phyloP scores from a whole-genome alignment of 2,888 invertebrate genomes.

The Platycheirus albimanus region DNA sequence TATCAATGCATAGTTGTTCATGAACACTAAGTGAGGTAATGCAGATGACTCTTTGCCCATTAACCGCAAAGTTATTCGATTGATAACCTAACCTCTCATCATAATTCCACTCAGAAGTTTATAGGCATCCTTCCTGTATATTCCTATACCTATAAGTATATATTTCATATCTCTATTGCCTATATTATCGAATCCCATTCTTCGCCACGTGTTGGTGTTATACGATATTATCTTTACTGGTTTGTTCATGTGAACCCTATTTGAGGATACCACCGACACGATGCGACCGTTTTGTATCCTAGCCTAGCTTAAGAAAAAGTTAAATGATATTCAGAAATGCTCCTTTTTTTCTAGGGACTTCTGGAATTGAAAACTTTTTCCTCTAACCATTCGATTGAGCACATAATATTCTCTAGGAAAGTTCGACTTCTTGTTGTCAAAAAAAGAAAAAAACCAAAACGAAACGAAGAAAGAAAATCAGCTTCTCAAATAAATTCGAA shows the following conservation, averaged over 20 bases:
- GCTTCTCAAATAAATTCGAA: slow-evolving; percentile 2
- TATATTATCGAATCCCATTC: too few species aligned
- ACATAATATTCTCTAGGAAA: slow-evolving; percentile 3
- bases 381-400: neutral
- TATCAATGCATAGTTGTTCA: too few species aligned
- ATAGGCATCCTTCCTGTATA: neutral
- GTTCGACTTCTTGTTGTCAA: neutral
- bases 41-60: neutral
- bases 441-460: neutral
- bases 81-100: neutral
- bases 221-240: neutral
- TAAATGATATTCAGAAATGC: neutral
- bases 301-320: neutral
- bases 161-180: neutral
- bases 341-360: neutral
- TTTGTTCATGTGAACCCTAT: neutral
- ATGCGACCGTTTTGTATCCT: neutral
- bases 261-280: neutral
- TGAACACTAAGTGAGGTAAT: too few species aligned
- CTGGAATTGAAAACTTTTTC: slow-evolving; percentile 2
- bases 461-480: slow-evolving; percentile 15
- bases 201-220: slow-evolving; percentile 1
- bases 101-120: neutral
- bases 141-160: too few species aligned
- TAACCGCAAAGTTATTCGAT: neutral